Evolutionary conservation across 1,140 invertebrate genomes (phyloP), one percentile per base, ranked within the genome.

Genomic region (Heliconius eleuchia): DNA sequence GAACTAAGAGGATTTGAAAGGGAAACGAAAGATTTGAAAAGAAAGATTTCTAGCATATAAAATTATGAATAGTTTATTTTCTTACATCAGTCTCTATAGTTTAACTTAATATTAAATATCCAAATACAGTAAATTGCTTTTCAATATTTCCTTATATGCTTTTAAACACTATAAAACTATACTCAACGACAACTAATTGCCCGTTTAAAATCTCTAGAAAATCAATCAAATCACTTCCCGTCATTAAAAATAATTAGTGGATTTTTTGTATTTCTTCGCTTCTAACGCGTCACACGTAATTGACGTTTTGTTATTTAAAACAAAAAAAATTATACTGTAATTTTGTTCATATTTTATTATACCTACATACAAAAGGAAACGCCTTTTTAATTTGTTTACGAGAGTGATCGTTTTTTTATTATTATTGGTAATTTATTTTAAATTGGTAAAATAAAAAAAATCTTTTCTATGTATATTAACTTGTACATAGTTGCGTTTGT

Each of bases 141-240:
- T n/a, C 27, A 13, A 66, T 16, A 30, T 27, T 8, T 16, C 60
- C 27, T 66, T 66, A 66, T 66, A 30, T 6, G 60, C 11, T 0
- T 66, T 11, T 13, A 30, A 16, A n/a, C 27, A 66, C 3, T 18
- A 5, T 9, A 27, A 66, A 66, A 66, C 27, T 66, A 30, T 11
- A 13, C 27, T 30, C 30, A 18, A 66, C 60, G 60, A 66, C 60
- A 16, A 23, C 60, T 66, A 66, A 66, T 66, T 30, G 13, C 3
- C 60, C 60, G 11, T 66, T 66, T 66, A 27, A 60, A 60, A 60
- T 30, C 11, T 66, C 13, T 66, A 66, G 60, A 66, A 66, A 66
- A 66, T 66, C 60, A 66, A n/a, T 30, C 3, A 66, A 66, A 66
- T 66, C 11, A 66, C 60, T 66, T 66, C 60, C 13, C 60, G 3